Conservation (phyloP, 2,113 vertebrate species). For the Megaptera novaeangliae region DNA sequence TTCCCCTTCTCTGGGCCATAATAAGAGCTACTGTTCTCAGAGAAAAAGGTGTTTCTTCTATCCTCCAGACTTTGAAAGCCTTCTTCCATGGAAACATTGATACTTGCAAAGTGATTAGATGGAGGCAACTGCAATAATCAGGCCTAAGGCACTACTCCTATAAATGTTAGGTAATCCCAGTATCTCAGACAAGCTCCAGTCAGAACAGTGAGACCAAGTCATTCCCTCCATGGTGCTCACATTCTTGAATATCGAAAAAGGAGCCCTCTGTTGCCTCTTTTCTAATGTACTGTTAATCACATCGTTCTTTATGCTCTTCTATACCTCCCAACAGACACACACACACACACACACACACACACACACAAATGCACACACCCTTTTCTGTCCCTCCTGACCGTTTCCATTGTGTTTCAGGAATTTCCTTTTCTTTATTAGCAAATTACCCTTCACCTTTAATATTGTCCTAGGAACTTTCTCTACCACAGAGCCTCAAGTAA, state of each 20-base stretch:
- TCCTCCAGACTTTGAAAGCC: neutral
- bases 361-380: neutral
- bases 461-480: neutral
- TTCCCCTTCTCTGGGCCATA: neutral
- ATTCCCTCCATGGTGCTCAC: neutral
- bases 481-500: neutral
- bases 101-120: neutral
- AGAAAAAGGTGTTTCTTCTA: neutral
- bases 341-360: neutral
- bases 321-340: neutral
- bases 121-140: neutral
- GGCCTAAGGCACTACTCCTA: neutral
- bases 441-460: neutral
- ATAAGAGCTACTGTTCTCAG: neutral
- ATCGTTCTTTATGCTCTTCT: neutral
- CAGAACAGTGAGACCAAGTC: neutral
- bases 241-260: neutral
- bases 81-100: neutral
- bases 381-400: neutral
- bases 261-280: neutral
- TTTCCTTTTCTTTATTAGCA: slow-evolving; percentile 21
- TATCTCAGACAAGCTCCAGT: neutral
- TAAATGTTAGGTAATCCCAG: neutral
- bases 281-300: neutral
- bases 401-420: neutral